Evolutionary conservation across 2,888 invertebrate genomes (phyloP), one percentile per base, ranked within the genome.

Genomic region (Boloria euphrosyne): DNA sequence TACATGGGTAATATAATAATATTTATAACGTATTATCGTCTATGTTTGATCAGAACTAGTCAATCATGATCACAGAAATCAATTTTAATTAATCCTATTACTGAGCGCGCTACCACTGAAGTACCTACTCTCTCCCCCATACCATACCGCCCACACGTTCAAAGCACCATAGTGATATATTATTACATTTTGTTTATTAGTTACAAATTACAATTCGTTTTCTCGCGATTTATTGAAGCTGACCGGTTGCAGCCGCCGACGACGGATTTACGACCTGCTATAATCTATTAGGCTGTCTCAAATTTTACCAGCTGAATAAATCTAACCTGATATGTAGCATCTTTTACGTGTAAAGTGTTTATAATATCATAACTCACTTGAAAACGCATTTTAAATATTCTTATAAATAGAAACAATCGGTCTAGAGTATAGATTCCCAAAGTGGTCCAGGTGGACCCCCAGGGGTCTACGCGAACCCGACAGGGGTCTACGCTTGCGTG

Each of bases 221-320:
- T 10, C 22, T 13, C n/a, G 47, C 47, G 16, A 6, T 17, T 31
- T 16, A 16, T 16, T 16, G 16, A 4, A 16, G 38, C 43, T 43
- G 18, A 18, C 17, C 54, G 43, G 13, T n/a, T 49, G 47, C 47
- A 49, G 47, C 14, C 4, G 55, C 43, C 14, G 43, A 43, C 38
- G 55, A 55, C 58, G 16, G 58, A 18, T 58, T 58, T 47, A 58
- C 47, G 47, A 47, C 16, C 16, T 27, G 47, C 47, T 49, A 13
- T n/a, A 27, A 53, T 31, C 27, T 27, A 53, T 31, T 53, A 16
- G 27, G n/a, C 10, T 3, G 52, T 27, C n/a, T 53, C 7, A 53
- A 53, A 31, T 31, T 16, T 49, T 53, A 53, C 31, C 10, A 14
- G n/a, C 16, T 5, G 13, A 27, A 58, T 58, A 47, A 47, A 58